Evolutionary conservation across 1,140 invertebrate genomes (phyloP).

Genomic region (Ephestia elutella): DNA sequence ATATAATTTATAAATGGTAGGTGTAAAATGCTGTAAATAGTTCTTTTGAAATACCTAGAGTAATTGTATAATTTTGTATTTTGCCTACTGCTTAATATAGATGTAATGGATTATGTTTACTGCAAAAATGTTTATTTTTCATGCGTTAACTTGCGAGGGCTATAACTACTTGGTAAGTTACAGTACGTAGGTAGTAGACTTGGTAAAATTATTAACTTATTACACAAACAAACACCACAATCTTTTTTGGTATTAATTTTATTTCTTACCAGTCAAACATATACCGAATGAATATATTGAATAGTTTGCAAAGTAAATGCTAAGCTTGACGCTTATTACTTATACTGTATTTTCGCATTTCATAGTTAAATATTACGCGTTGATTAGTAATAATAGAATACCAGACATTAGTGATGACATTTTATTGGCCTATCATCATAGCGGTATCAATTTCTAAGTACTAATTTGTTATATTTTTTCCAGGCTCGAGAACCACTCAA

Average conservation of each 20-base stretch:
- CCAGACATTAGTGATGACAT: too few relatives aligned
- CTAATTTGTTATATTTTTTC: constrained; percentile 43
- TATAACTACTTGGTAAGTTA: constrained; percentile 66
- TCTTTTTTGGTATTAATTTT: too few relatives aligned
- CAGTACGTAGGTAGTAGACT: not conserved
- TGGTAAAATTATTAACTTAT: too few relatives aligned
- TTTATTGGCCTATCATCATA: too few relatives aligned
- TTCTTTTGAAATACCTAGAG: constrained; percentile 33
- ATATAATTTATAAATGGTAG: constrained; percentile 50
- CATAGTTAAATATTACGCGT: not conserved
- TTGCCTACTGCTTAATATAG: constrained; percentile 37
- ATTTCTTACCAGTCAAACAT: too few relatives aligned
- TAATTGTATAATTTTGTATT: constrained; percentile 41
- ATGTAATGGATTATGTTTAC: constrained; percentile 43
- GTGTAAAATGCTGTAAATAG: constrained; percentile 62
- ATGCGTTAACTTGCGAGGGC: constrained; percentile 70
- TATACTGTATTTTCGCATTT: not conserved
- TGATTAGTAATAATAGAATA: not conserved
- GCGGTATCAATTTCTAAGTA: too few relatives aligned
- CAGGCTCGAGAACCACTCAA: constrained; percentile 84
- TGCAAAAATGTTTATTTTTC: constrained; percentile 68
- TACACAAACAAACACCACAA: too few relatives aligned
- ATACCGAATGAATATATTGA: too few relatives aligned
- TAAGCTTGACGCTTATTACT: too few relatives aligned
- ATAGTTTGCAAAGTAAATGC: too few relatives aligned